Conservation (phyloP, 2,888 invertebrate genomes). For the Palloptera scutellata region DNA sequence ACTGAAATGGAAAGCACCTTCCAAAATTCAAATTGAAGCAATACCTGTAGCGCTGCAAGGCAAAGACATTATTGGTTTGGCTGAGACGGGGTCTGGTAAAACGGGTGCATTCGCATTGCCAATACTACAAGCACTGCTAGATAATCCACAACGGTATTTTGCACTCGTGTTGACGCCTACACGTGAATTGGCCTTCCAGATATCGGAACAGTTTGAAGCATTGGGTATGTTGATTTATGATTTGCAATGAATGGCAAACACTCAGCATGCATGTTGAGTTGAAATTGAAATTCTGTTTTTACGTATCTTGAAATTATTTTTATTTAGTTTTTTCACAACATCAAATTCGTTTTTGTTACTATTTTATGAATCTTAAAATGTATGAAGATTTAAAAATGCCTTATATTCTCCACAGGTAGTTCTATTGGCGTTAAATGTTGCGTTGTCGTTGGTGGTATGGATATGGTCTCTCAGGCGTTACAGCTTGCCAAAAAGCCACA, state of each 20-base stretch:
- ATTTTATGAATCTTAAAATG: too few species aligned
- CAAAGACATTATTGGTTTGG: conserved; percentile 71
- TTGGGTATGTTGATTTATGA: conserved; percentile 71
- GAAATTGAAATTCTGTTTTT: too few species aligned
- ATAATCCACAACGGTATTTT: conserved; percentile 93
- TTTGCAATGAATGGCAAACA: background rate
- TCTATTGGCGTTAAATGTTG: conserved; percentile 94
- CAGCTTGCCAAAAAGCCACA: conserved; percentile 95
- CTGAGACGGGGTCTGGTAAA: conserved; percentile 86
- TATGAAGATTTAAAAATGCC: too few species aligned
- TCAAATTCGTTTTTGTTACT: too few species aligned
- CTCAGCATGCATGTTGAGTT: too few species aligned
- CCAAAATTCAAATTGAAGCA: conserved; percentile 94
- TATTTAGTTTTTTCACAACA: too few species aligned
- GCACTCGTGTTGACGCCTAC: conserved; percentile 95
- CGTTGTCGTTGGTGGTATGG: conserved; percentile 98
- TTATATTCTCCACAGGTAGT: conserved; percentile 68
- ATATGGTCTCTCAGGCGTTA: conserved; percentile 94
- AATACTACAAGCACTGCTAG: conserved; percentile 88
- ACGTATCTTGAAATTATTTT: too few species aligned
- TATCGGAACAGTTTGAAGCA: conserved; percentile 98
- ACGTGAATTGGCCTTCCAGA: conserved; percentile 97
- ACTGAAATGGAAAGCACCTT: conserved; percentile 93
- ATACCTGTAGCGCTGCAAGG: conserved; percentile 92
- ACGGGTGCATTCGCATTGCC: conserved; percentile 98